Evolutionary conservation across 2,888 invertebrate genomes (phyloP), one percentile per base, ranked within the genome.

Genomic region (Tachina fera): DNA sequence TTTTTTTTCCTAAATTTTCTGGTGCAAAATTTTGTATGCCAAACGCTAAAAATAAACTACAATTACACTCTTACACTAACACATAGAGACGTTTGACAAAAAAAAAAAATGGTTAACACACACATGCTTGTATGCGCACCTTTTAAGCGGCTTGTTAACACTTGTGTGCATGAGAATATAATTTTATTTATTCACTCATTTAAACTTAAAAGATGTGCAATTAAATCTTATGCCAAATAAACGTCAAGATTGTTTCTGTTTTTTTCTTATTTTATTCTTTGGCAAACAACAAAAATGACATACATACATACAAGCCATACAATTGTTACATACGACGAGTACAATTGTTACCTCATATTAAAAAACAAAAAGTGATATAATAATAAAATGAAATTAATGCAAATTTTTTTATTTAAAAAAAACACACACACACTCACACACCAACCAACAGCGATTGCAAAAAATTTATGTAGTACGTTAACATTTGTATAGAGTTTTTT

Each of bases 211-310:
- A 82, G 82, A 85, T 70, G 70, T 75, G 82, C 82, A 85, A 82
- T 82, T 78, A 85, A 85, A 82, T 78, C 85, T 75, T 78, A 78
- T 85, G 85, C 85, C 85, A 85, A 85, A 82, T 82, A 85, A 49
- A 85, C 85, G 85, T 85, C 78, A 82, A 82, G 78, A 70, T 82
- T 68, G 72, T 51, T 60, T 56, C 65, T 45, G 60, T 49, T 71
- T 53, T 68, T 63, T 41, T 76, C 31, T 22, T 79, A 3, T 76
- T 47, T 47, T 56, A 72, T 31, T 74, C 75, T 68, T 75, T 74
- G 85, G 74, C 74, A 85, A 70, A 82, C 45, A 77, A 81, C 51
- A 77, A 82, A 77, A 82, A 53, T 82, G 82, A 74, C 81, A 82
- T 39, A 84, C 84, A n/a, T n/a, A n/a, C n/a, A 81, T 31, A 31